Base-by-base conservation (phyloP, 2,113 vertebrate species). In the Tricholaema leucomelas region DNA sequence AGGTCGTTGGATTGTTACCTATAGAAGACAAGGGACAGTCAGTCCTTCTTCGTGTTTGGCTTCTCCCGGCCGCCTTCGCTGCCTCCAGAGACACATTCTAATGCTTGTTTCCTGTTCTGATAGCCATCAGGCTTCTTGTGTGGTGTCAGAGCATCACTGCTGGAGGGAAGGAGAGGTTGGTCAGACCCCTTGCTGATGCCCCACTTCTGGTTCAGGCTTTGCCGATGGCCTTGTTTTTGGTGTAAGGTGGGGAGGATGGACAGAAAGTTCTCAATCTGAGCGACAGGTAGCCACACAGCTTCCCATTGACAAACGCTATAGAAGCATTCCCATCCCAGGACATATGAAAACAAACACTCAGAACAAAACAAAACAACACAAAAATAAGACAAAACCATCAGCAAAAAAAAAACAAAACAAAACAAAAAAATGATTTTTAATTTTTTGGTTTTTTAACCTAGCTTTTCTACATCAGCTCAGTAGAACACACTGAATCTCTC, bases 271-370 rank as follows among this genome's bases (percentile, higher is more conserved):
- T 71, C 5, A 0, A 25, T 52, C 35, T 10, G 3, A 77, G n/a
- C 0, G 5, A 64, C 18, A 4, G 1, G 3, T 9, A 36, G 9
- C 7, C 0, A 0, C 44, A 8, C 3, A 13, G 27, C 42, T 44
- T 44, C 30, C 7, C 61, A 10, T 3, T 48, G 42, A 8, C 64
- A 64, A 70, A 59, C 9, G 2, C 16, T 3, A 6, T 6, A 54
- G 30, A 50, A 16, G 30, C 38, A 19, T 17, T 85, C 16, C 30
- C 58, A 64, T 82, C 14, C 27, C 61, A 64, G 23, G 0, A 0
- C 48, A 67, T 36, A 40, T 55, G 6, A 25, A 81, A 75, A 23
- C 6, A 54, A 44, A 8, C 23, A 7, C 59, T 15, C 3, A 10
- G 36, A 69, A 23, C n/a, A 59, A n/a, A 12, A 55, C 13, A 9